A percentile compares a stretch with the other conserved stretches of the same genome.
phyloP scores from a whole-genome alignment of 2,113 vertebrate genomes.

The Micronycteris hirsuta region DNA sequence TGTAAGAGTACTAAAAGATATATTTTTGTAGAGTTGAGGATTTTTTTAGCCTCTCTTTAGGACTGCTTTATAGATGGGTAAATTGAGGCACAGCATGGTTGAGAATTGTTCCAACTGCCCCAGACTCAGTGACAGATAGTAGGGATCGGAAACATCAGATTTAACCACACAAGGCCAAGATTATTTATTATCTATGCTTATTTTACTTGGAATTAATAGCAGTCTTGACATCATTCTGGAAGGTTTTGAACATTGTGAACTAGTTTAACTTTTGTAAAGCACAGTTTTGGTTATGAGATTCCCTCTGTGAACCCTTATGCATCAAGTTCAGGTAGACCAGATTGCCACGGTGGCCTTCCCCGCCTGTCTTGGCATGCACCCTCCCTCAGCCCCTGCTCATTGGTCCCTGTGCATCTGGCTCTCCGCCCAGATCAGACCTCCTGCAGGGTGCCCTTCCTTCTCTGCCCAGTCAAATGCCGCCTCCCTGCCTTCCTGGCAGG shows the following conservation, averaged over 20 bases:
- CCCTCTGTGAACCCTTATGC: neutral
- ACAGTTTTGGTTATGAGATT: neutral
- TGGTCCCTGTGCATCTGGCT: neutral
- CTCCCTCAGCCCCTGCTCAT: neutral
- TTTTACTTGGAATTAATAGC: neutral
- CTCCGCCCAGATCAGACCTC: neutral
- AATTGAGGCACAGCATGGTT: neutral
- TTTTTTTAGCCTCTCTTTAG: neutral
- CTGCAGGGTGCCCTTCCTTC: neutral
- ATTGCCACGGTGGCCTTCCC: neutral
- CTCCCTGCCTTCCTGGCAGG: neutral
- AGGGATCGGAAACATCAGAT: neutral
- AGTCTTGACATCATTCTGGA: neutral
- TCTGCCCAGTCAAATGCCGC: neutral
- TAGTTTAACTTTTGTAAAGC: neutral
- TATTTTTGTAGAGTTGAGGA: neutral
- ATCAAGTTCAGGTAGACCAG: neutral
- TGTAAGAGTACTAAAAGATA: neutral
- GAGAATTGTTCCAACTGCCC: neutral
- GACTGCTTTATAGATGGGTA: neutral
- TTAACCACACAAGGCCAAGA: neutral
- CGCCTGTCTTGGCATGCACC: rapidly evolving
- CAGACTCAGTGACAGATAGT: neutral
- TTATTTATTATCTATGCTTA: neutral
- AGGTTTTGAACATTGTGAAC: neutral